Base-by-base conservation (phyloP, 2,797 vertebrate species). In the Spatula clypeata region DNA sequence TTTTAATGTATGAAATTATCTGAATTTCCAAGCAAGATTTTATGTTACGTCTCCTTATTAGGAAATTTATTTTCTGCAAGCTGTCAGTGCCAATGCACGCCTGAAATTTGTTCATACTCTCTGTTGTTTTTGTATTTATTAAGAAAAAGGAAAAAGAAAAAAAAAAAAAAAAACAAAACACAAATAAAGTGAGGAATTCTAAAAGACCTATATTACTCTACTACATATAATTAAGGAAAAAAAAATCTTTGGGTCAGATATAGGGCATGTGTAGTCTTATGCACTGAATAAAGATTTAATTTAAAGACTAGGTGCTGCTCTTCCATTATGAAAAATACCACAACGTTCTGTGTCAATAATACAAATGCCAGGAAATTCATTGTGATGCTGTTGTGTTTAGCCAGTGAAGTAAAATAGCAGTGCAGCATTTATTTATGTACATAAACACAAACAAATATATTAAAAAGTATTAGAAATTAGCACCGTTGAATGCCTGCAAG, bases 1-100 rank as follows among this genome's bases (percentile, higher is more conserved):
- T 93, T 89, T 92, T 73, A 94, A 85, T 13, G 29, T 32, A 66
- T 12, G 8, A 71, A 85, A 83, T 77, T 18, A 83, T 4, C 19
- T 11, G 1, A 83, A 61, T 2, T 83, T 90, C 29, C 44, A 92
- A 91, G 32, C 3, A 91, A 74, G 47, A 75, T 16, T 79, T 36
- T 4, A 27, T 17, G 54, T 47, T 45, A 32, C 42, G 9, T n/a
- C 4, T 60, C 79, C 89, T 62, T 44, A 85, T 67, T 42, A 49
- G 88, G n/a, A 87, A 80, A 86, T 54, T 26, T 5, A 51, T 67
- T 86, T 83, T 79, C 54, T 76, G 61, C 16, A 70, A 73, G 34
- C 20, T 76, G 27, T 27, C 6, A 82, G 34, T 64, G 20, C 6
- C 64, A 60, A 47, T 13, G 15, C 4, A 66, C 21, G 21, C 44